Conservation (phyloP, 2,888 invertebrate genomes). For the Metopia argyrocephala region DNA sequence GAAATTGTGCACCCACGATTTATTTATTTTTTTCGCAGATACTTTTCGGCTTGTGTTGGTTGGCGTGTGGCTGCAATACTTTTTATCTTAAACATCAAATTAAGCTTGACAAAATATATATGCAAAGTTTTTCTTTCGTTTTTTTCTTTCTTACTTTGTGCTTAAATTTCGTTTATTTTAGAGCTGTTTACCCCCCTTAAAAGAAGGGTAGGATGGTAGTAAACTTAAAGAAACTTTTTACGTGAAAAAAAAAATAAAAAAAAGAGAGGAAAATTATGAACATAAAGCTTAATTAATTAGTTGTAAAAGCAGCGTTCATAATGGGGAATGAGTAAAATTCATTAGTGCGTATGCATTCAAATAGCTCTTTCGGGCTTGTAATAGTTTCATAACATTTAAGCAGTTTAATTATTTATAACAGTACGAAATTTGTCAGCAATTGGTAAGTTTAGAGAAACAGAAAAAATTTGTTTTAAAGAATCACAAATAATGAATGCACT, state of each 20-base stretch:
- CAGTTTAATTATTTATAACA: no score
- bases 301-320: constrained; percentile 13
- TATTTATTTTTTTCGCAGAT: background rate
- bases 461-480: no score
- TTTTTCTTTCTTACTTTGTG: constrained; percentile 51
- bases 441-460: no score
- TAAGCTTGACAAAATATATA: constrained; percentile 65
- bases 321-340: background rate
- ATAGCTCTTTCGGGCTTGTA: no score
- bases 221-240: constrained; percentile 23
- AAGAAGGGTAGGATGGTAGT: background rate
- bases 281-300: constrained; percentile 62
- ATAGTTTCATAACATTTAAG: no score
- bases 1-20: background rate
- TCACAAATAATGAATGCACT: no score
- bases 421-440: no score
- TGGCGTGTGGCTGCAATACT: constrained; percentile 27
- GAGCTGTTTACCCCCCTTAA: constrained; percentile 33
- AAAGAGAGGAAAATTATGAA: background rate
- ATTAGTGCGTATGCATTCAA: no score
- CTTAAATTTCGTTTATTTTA: constrained; percentile 21
- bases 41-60: background rate
- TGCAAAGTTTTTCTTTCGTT: constrained; percentile 53
- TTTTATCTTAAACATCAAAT: constrained; percentile 61
- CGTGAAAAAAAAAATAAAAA: constrained; percentile 13